These are phyloP conservation scores for Pseudoips prasinana DNA, from an alignment of 2,888 invertebrate species.

Conservation along the genomic window DNA sequence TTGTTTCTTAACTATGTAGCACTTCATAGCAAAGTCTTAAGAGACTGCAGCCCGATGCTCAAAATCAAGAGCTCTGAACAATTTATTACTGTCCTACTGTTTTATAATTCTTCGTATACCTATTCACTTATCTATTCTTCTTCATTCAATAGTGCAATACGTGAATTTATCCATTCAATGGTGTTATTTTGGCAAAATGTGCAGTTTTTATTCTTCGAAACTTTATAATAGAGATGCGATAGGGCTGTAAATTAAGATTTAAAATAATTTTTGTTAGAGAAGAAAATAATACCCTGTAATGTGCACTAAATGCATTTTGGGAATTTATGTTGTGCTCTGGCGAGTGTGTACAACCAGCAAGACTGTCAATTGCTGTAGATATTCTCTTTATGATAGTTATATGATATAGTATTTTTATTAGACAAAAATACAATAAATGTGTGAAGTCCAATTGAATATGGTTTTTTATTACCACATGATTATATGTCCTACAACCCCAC, in stretches of 20 bases:
- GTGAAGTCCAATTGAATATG: slow-evolving; percentile 67
- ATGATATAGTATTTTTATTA: slow-evolving; percentile 81
- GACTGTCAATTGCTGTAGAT: slow-evolving; percentile 81
- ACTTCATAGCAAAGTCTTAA: slow-evolving; percentile 9
- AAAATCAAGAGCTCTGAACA: no score
- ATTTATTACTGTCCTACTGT: slow-evolving; percentile 2
- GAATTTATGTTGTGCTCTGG: slow-evolving; percentile 59
- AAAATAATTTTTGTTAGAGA: slow-evolving; percentile 53
- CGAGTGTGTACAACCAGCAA: slow-evolving; percentile 73
- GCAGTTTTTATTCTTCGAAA: slow-evolving; percentile 48
- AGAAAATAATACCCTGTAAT: slow-evolving; percentile 36
- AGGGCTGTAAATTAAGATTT: slow-evolving; percentile 71
- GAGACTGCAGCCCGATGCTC: not conserved
- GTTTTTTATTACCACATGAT: slow-evolving; percentile 31
- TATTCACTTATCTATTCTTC: slow-evolving; percentile 14
- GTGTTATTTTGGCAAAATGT: slow-evolving; percentile 56
- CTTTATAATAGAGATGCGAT: slow-evolving; percentile 48
- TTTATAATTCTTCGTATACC: slow-evolving; percentile 14
- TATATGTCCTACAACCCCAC: no score
- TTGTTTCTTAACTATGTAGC: slow-evolving; percentile 10
- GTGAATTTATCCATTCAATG: slow-evolving; percentile 60
- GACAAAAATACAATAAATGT: slow-evolving; percentile 82
- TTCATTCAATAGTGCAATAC: slow-evolving; percentile 70
- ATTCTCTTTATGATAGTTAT: slow-evolving; percentile 73
- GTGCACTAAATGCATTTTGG: slow-evolving; percentile 51